Evolutionary conservation across 2,888 invertebrate genomes (phyloP), one percentile per base, ranked within the genome.

Genomic region (Tubulanus polymorphus): DNA sequence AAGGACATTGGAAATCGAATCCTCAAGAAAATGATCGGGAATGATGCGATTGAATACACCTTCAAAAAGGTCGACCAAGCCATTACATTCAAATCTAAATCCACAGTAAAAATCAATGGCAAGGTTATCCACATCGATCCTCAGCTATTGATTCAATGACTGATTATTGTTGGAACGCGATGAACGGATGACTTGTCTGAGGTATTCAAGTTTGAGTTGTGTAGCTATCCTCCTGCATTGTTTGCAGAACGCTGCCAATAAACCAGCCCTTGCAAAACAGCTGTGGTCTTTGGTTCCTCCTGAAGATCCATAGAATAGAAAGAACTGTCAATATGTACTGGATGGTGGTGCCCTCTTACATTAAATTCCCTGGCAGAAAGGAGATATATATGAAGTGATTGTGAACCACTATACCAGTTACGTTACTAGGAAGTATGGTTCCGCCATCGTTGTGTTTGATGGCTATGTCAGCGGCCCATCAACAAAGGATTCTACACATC

Each of bases 391-490:
- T 26, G 28, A 35, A 3, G 27, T 27, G 2, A 58, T 60, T 3
- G 56, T 57, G 41, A 26, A 58, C 18, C 29, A 26, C 18, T 65
- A 64, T 53, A 48, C 48, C n/a, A 47, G 54, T 1, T 53, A 63
- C 51, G 55, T 64, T 3, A 6, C 5, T 18, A 55, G 46, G 27
- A 53, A 55, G 35, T 67, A 61, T 49, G 50, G 48, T 8, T 30
- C 51, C 3, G 30, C 60, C 8, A 61, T 54, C n/a, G 53, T 61
- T 53, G 63, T 66, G 6, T 69, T 69, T 60, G 69, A 66, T 61
- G 65, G 70, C 1, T 67, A 69, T 55, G 48, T 23, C 8, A 25
- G 25, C 28, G 59, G 56, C 10, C 60, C 62, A 32, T 53, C 62
- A 23, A 66, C 65, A 18, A 68, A 66, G 50, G 68, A 69, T 32